Base-by-base conservation (phyloP, 2,797 vertebrate genomes). In the Melanotaenia boesemani region DNA sequence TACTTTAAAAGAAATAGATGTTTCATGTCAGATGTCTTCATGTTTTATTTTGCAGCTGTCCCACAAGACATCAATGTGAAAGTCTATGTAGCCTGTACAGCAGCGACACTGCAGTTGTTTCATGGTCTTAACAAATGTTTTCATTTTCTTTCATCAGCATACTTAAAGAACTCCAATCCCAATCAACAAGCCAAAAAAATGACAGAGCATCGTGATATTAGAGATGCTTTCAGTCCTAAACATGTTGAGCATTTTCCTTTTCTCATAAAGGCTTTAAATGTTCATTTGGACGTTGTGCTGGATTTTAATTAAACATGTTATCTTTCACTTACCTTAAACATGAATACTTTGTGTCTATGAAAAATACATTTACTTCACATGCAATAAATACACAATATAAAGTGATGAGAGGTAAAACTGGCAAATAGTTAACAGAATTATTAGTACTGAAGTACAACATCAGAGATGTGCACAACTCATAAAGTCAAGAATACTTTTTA, bases 101-200 rank as follows among this genome's bases (percentile, higher is more conserved):
- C 22, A 18, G 22, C 55, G 62, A n/a, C 9, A 4, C 24, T 4
- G 44, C 48, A 56, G 70, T 24, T 30, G 41, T 74, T 77, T 30
- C 72, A 65, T 32, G 11, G 28, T 50, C 58, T 69, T 34, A 48
- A 77, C 58, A 74, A 68, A 80, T 69, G 67, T 80, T 87, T 82
- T 85, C 63, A 0, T 79, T 79, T 69, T 79, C 77, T 83, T 89
- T 81, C 80, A 79, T 82, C 83, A 89, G 76, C 67, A 18, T 28
- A 73, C 59, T n/a, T 41, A 6, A 52, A n/a, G n/a, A 70, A 46
- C 11, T 2, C 2, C 30, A n/a, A 50, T 61, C 34, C 3, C 11
- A 22, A 8, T 41, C 16, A 2, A 74, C 24, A 13, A 34, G 54
- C 12, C 2, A 39, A 5, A 37, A 20, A 41, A 20, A 63, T 48